Base-by-base conservation (phyloP, 2,797 vertebrate genomes). In the Alouatta caraya region DNA sequence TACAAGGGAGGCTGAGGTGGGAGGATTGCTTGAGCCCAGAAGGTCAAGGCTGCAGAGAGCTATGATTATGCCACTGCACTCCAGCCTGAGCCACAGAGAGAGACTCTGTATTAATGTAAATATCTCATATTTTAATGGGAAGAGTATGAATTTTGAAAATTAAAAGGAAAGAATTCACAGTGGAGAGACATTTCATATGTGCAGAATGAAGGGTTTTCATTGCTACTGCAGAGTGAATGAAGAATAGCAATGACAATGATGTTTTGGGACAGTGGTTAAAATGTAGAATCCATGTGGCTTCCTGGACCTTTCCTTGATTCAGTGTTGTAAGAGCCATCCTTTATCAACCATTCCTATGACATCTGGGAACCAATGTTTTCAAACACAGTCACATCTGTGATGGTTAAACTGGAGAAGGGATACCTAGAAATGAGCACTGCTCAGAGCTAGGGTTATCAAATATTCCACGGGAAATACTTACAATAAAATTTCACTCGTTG, bases 91-190 rank as follows among this genome's bases (percentile, higher is more conserved):
- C n/a, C 67, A 72, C 67, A 37, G 67, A 22, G 17, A 3, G 61
- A 67, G 33, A n/a, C 3, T n/a, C 61, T 67, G 61, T 67, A 33
- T 67, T 67, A n/a, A 67, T 67, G n/a, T 59, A 21, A 80, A 85
- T 79, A 42, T 67, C 39, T 50, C 21, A 4, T 26, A 67, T 91
- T 90, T 88, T 30, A 52, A 44, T 86, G 30, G 46, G 59, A 82
- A 88, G 28, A 92, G 50, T 44, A 48, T 14, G 24, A 48, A 73
- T 52, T 88, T 61, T 84, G 42, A 59, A 72, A 94, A 85, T 22
- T 76, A 48, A 44, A 85, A 82, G 57, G 67, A 39, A 76, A 19
- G 4, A 61, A 26, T 3, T 30, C 39, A n/a, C 10, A 42, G 46
- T 67, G 39, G 22, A 61, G 55, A 83, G 59, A 44, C 12, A 59